These are phyloP conservation scores for Parthenolecanium corni DNA, from an alignment of 2,888 invertebrate species.

Conservation along the genomic window DNA sequence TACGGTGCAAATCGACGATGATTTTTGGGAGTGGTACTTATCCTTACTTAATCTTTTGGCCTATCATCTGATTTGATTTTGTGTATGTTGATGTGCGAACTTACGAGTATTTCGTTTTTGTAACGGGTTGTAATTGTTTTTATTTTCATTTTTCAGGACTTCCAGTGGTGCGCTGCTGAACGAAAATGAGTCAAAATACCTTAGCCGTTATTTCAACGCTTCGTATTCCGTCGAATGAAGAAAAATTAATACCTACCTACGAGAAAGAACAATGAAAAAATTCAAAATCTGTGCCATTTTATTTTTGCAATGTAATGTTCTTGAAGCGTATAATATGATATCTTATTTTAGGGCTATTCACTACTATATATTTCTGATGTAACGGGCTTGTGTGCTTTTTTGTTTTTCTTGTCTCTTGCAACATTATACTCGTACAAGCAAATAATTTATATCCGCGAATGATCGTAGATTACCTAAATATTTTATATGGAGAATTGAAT, in stretches of 20 bases:
- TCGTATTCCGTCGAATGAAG: background rate
- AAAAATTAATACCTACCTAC: background rate
- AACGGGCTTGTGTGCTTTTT: constrained; percentile 15
- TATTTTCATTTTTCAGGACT: constrained; percentile 3
- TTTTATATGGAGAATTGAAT: constrained; percentile 6
- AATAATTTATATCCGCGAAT: constrained; percentile 17
- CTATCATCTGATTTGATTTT: too few relatives aligned
- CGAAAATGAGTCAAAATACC: constrained; percentile 9
- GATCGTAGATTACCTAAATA: constrained; percentile 24
- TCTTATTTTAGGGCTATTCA: background rate
- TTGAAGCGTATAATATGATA: background rate
- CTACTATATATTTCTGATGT: background rate
- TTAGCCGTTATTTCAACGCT: background rate
- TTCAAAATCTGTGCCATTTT: background rate
- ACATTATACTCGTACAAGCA: constrained; percentile 15
- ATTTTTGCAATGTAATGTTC: background rate
- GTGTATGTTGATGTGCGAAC: too few relatives aligned
- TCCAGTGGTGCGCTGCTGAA: constrained; percentile 20
- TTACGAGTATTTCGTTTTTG: too few relatives aligned
- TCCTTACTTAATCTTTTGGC: too few relatives aligned
- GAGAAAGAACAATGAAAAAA: background rate
- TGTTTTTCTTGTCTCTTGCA: too few relatives aligned
- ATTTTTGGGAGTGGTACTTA: too few relatives aligned
- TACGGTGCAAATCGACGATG: too few relatives aligned
- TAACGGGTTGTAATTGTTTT: background rate